Evolutionary conservation across 1,140 invertebrate species (phyloP).

Genomic region (Drosophila dunni): DNA sequence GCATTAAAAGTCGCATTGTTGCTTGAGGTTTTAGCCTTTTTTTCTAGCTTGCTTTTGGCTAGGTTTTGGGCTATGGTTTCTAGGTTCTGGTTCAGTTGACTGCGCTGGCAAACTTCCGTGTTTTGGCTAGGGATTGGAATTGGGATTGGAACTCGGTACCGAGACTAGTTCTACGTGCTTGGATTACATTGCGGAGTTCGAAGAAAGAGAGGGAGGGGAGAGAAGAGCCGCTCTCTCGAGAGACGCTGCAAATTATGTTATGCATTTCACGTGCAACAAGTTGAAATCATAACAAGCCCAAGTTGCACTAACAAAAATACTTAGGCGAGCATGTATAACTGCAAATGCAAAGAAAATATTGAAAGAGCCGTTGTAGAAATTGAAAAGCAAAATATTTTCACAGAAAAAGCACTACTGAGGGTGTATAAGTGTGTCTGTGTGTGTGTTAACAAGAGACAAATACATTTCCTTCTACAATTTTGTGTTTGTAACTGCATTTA

Average conservation of each 20-base stretch:
- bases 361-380: conserved; percentile 51
- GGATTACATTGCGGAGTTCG: conserved; percentile 50
- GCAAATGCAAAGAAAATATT: conserved; percentile 79
- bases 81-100: conserved; percentile 36
- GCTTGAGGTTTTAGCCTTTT: conserved; percentile 12
- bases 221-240: conserved; percentile 5
- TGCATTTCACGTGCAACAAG: conserved; percentile 82
- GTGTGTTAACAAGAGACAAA: conserved; percentile 38
- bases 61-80: conserved; percentile 25
- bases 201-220: background rate
- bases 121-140: conserved; percentile 20
- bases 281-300: conserved; percentile 77
- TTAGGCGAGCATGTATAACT: conserved; percentile 43
- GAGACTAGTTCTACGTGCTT: conserved; percentile 61
- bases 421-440: conserved; percentile 16
- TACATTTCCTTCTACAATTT: conserved; percentile 50
- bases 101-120: conserved; percentile 59
- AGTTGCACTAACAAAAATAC: conserved; percentile 40
- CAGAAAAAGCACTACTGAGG: conserved; percentile 12
- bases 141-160: background rate
- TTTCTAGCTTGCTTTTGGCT: conserved; percentile 45
- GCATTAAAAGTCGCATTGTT: conserved; percentile 62
- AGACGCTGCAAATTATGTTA: conserved; percentile 52
- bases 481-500: conserved; percentile 19
- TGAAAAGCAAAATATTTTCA: conserved; percentile 42